phyloP scores from a whole-genome alignment of 1,140 invertebrate genomes.

The Kradibia gibbosae region DNA sequence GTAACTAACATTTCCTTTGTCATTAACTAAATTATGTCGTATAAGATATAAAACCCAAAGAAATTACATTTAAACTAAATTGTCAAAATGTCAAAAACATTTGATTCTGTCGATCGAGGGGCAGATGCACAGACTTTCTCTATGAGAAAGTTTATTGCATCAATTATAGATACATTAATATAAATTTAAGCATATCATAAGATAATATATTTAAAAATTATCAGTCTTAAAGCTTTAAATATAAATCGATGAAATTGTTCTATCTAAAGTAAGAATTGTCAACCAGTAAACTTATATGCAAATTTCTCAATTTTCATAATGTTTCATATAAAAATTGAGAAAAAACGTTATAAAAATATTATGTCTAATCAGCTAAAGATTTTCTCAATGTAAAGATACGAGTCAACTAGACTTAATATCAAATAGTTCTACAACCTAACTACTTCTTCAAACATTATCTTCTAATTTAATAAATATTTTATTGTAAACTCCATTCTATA shows the following conservation, averaged over 20 bases:
- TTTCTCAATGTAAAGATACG: constrained; percentile 12
- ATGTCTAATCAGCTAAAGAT: constrained; percentile 3
- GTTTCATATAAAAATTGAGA: constrained; percentile 23
- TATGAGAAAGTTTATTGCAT: constrained; percentile 37
- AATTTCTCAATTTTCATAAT: constrained; percentile 41
- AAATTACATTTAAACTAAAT: not conserved
- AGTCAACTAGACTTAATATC: not conserved
- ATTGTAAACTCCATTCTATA: too few relatives aligned
- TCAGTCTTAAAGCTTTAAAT: constrained; percentile 21
- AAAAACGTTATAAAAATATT: not conserved
- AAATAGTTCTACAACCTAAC: not conserved
- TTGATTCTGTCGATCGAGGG: constrained; percentile 28
- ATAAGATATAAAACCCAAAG: not conserved
- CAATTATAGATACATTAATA: constrained; percentile 29
- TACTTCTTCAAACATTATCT: too few relatives aligned
- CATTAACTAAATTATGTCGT: not conserved
- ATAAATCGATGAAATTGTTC: not conserved
- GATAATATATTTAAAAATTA: constrained; percentile 11
- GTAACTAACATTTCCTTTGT: constrained; percentile 22
- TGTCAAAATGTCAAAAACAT: constrained; percentile 6
- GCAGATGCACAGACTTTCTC: constrained; percentile 36
- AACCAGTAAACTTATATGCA: constrained; percentile 5
- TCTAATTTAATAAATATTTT: too few relatives aligned
- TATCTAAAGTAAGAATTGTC: not conserved
- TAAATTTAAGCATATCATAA: constrained; percentile 39